These are phyloP conservation scores for Priocnemis perturbator DNA, from an alignment of 2,888 invertebrate genomes.

Conservation along the genomic window DNA sequence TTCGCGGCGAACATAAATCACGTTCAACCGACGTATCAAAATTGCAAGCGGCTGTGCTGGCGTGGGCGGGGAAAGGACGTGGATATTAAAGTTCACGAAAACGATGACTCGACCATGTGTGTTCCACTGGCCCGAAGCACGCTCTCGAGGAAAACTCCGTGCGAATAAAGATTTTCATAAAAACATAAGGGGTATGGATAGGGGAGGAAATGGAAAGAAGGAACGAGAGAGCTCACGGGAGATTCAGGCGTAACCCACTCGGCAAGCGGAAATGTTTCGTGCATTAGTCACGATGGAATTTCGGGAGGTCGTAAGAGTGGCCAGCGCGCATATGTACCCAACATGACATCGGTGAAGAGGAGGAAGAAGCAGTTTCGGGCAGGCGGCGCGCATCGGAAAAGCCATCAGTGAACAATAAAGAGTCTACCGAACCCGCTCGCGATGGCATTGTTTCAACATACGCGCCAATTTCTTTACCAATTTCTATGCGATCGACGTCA, in stretches of 20 bases:
- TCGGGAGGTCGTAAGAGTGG: conserved; percentile 23
- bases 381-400: conserved; percentile 56
- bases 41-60: too few relatives aligned
- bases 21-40: too few relatives aligned
- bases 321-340: conserved; percentile 2
- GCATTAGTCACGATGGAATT: conserved; percentile 41
- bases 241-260: background rate
- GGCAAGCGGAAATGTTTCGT: conserved; percentile 24
- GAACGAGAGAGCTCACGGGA: background rate
- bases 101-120: too few relatives aligned
- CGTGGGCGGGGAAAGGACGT: too few relatives aligned
- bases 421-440: background rate
- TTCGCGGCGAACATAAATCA: conserved; percentile 23
- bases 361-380: conserved; percentile 44
- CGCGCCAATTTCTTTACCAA: conserved; percentile 34
- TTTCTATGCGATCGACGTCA: conserved; percentile 1
- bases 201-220: background rate
- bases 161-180: too few relatives aligned
- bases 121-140: too few relatives aligned
- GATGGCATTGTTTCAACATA: conserved; percentile 26
- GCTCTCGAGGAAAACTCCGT: too few relatives aligned
- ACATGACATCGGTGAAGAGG: conserved; percentile 10
- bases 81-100: too few relatives aligned
- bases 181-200: too few relatives aligned
- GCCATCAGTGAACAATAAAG: conserved; percentile 52